Evolutionary conservation across 2,888 invertebrate species (phyloP), one percentile per base, ranked within the genome.

Genomic region (Coleophora deauratella): DNA sequence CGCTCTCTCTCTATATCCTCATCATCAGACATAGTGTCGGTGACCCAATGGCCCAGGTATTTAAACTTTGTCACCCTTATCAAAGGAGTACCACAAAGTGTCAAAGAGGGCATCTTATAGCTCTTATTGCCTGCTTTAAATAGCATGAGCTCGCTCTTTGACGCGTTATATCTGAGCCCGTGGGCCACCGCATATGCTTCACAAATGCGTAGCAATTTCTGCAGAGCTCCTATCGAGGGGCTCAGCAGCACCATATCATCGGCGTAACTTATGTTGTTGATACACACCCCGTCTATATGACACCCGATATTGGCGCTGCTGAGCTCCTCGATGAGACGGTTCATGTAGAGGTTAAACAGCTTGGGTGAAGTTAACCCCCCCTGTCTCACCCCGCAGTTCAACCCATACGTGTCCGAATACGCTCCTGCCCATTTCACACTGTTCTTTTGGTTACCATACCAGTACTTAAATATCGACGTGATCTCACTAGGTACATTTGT

Each of bases 361-460:
- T 34, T 28, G 8, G 33, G 33, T 12, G 39, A 39, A 13, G 9
- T 33, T 3, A 39, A 12, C 9, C 39, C 39, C n/a, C 39, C 34
- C 9, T 39, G 39, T 11, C 39, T 39, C 27, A 39, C 39, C 13
- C 39, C 33, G 15, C 39, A 39, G n/a, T 38, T 15, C 15, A 38
- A 38, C n/a, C 21, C 15, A 32, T 38, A 38, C n/a, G 32, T 15
- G 2, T 15, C 21, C 2, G 21, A 38, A 1, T 28, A 3, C 2
- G 15, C 38, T 7, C 28, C 15, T 9, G 13, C 32, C 32, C 38
- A 38, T 9, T n/a, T 38, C 1, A 38, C 38, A 32, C 15, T n/a
- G 11, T 38, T 37, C 1, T 12, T 28, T 10, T 37, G 37, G 10
- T 30, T 37, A 4, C 13, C 4, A 9, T 37, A 30, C 37, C 37